A percentile compares a stretch with the other conserved stretches of the same genome.
phyloP scores from a whole-genome alignment of 2,888 invertebrate species.

The Agrochola lota region DNA sequence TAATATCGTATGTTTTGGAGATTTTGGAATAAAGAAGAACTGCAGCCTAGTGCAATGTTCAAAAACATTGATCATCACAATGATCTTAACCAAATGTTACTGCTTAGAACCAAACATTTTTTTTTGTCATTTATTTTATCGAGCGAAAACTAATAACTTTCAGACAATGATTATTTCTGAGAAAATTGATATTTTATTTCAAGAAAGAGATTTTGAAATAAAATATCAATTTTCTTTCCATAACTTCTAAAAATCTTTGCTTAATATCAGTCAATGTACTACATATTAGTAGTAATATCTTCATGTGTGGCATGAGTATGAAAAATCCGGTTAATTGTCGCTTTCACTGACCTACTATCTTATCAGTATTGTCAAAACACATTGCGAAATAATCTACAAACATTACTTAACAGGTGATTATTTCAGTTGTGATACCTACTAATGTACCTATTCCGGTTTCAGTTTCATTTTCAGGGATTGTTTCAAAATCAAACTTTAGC shows the following conservation, averaged over 20 bases:
- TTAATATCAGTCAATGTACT: background rate
- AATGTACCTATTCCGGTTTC: slow-evolving; percentile 1
- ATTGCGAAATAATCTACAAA: slow-evolving; percentile 44
- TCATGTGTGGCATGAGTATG: background rate
- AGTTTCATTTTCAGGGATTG: slow-evolving; percentile 10
- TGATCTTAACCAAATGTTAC: background rate
- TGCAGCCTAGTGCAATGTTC: background rate
- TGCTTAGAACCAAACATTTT: background rate
- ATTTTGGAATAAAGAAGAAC: background rate
- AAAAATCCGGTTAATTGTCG: slow-evolving; percentile 29
- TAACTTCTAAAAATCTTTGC: background rate
- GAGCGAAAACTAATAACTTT: background rate
- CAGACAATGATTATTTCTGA: too few relatives aligned
- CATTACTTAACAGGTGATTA: slow-evolving; percentile 52
- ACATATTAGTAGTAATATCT: background rate
- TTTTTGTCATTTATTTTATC: background rate
- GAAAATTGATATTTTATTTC: too few relatives aligned
- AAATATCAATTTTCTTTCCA: background rate
- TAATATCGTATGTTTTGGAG: background rate
- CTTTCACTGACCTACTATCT: slow-evolving; percentile 56
- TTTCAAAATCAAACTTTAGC: slow-evolving; percentile 9
- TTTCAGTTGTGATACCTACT: slow-evolving; percentile 16
- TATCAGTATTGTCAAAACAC: slow-evolving; percentile 59
- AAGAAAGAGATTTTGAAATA: too few relatives aligned
- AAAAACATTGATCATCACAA: too few relatives aligned